Evolutionary conservation across 2,888 invertebrate genomes (phyloP).

Genomic region (Cryptosula pallasiana): DNA sequence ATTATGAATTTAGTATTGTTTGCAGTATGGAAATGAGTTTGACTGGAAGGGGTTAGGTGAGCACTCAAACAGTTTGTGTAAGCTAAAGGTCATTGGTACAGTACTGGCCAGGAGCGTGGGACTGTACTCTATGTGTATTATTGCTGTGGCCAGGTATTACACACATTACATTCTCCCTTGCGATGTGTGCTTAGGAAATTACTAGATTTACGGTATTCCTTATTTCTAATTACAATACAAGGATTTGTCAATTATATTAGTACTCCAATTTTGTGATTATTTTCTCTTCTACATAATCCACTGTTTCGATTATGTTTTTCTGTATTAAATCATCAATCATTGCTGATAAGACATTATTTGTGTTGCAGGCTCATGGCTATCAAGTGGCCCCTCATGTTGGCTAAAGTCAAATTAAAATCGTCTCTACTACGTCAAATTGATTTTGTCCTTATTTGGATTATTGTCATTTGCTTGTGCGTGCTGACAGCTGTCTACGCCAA

Average conservation of each 20-base stretch:
- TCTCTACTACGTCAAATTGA: not conserved
- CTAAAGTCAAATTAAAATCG: not conserved
- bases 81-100: not conserved
- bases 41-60: not conserved
- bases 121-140: not conserved
- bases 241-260: too few species aligned
- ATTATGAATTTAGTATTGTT: not conserved
- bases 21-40: not conserved
- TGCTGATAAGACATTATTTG: too few species aligned
- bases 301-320: too few species aligned
- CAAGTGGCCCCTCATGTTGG: not conserved
- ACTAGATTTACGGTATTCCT: too few species aligned
- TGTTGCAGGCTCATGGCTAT: not conserved
- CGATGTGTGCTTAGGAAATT: too few species aligned
- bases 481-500: not conserved
- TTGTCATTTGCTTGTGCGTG: not conserved
- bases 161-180: too few species aligned
- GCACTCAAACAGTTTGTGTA: not conserved
- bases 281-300: too few species aligned
- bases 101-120: not conserved
- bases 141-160: constrained; percentile 1
- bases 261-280: too few species aligned
- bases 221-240: too few species aligned
- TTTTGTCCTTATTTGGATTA: not conserved
- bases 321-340: too few species aligned